Conservation (phyloP, 2,113 vertebrate species). For the Aramus guarauna region DNA sequence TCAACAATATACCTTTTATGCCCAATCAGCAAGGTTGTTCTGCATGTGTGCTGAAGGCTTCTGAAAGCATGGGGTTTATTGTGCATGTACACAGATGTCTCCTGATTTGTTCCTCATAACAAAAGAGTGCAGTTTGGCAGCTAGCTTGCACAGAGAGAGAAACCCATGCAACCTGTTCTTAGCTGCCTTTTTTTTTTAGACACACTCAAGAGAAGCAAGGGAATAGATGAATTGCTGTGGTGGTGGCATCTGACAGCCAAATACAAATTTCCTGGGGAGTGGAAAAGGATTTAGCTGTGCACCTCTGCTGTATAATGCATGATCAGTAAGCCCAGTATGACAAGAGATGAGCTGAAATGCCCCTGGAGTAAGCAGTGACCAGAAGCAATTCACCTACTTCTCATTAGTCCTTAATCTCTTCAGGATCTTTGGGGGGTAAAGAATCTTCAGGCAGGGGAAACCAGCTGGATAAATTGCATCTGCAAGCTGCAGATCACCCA, state of each 20-base stretch:
- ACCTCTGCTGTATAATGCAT: not conserved
- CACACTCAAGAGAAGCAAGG: not conserved
- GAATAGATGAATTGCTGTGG: not conserved
- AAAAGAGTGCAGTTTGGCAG: not conserved
- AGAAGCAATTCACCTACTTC: not conserved
- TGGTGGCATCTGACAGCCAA: not conserved
- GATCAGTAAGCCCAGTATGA: not conserved
- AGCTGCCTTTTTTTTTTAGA: not conserved
- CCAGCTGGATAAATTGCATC: not conserved
- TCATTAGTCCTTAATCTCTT: not conserved
- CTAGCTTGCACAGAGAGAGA: not conserved
- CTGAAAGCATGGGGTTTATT: not conserved
- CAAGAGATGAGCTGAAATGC: not conserved
- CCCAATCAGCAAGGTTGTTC: not conserved
- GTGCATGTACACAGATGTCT: fast-evolving
- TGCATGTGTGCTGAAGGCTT: not conserved
- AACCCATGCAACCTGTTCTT: not conserved
- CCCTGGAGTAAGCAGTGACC: not conserved
- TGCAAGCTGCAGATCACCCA: not conserved
- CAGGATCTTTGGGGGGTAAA: not conserved
- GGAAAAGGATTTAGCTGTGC: not conserved
- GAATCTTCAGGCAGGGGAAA: not conserved
- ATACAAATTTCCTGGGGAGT: not conserved
- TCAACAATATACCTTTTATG: not conserved
- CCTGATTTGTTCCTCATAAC: not conserved